A percentile compares a stretch with the other conserved stretches of the same genome.
phyloP scores from a whole-genome alignment of 2,888 invertebrate species.

The Amphipoea oculea region DNA sequence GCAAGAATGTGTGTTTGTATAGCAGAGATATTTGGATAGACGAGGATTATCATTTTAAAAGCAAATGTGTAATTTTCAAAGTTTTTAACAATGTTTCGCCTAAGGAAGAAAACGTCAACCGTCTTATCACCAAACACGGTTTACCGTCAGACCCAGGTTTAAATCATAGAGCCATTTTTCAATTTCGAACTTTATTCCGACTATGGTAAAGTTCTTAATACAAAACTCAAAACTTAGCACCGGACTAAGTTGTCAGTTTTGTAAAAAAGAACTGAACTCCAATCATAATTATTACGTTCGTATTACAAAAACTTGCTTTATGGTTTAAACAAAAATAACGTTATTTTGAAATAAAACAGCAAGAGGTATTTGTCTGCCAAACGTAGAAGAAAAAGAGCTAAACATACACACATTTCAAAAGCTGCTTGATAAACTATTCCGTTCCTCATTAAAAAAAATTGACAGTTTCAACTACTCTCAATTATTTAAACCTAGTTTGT shows the following conservation, averaged over 20 bases:
- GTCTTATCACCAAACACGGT: not conserved
- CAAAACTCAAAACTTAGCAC: too few species aligned
- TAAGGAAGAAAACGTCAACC: not conserved
- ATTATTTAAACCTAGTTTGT: not conserved
- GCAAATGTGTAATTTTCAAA: not conserved
- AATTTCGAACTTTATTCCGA: not conserved
- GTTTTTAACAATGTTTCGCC: not conserved
- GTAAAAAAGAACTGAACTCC: not conserved
- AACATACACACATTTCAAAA: not conserved
- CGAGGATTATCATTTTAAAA: slow-evolving; percentile 32
- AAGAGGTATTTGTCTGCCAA: not conserved
- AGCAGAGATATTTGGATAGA: slow-evolving; percentile 32
- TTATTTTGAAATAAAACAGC: not conserved
- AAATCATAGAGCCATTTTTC: not conserved
- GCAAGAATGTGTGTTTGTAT: slow-evolving; percentile 63
- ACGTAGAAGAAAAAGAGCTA: not conserved
- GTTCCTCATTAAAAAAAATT: slow-evolving; percentile 1
- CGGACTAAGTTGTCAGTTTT: too few species aligned
- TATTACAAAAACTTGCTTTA: not conserved
- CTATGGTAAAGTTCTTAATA: not conserved
- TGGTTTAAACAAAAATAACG: not conserved
- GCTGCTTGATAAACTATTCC: not conserved
- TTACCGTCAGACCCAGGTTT: not conserved
- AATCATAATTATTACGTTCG: not conserved
- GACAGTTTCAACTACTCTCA: not conserved